Evolutionary conservation across 2,797 vertebrate species (phyloP), one percentile per base, ranked within the genome.

Genomic region (Myripristis jacobus): DNA sequence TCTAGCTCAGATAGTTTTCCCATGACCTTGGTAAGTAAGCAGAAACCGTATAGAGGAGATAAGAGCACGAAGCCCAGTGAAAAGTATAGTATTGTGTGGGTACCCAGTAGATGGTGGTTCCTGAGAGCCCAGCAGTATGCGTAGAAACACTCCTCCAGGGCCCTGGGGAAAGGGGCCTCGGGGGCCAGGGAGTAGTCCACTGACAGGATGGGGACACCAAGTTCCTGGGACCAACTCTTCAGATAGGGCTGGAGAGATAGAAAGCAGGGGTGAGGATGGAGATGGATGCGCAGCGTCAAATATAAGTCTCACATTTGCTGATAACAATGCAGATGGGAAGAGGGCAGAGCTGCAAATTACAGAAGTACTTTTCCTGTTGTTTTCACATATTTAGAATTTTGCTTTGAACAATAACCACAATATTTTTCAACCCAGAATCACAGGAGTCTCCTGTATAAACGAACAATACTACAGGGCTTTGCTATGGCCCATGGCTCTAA

Each of bases 41-140:
- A 51, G 51, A 27, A 66, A 71, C 46, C 27, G 27, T 55, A 38
- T 2, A 47, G 18, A 9, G 25, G 25, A 61, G 13, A 56, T 53
- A 16, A 54, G 58, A 52, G 54, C 4, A 60, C 55, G 10, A 1
- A 12, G 19, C 48, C 9, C 3, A 5, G 10, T 56, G 29, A 31
- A 52, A 66, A 58, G 51, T 7, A 24, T 13, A 13, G 54, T 56
- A 27, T 50, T 57, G 70, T 46, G 46, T 31, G 22, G 24, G 47
- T 81, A 97, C 97, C 96, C 7, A 98, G 91, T 25, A 97, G 87
- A 65, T 91, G 90, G 70, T 95, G 95, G 90, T 97, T 92, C 73
- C 92, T 94, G 75, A 98, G 61, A 52, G 97, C 96, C 97, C 96
- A 97, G 91, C 96, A 98, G 90, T 97, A 98, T 47, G 96, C 95